Base-by-base conservation (phyloP, 2,888 invertebrate species). In the Spialia ferax region DNA sequence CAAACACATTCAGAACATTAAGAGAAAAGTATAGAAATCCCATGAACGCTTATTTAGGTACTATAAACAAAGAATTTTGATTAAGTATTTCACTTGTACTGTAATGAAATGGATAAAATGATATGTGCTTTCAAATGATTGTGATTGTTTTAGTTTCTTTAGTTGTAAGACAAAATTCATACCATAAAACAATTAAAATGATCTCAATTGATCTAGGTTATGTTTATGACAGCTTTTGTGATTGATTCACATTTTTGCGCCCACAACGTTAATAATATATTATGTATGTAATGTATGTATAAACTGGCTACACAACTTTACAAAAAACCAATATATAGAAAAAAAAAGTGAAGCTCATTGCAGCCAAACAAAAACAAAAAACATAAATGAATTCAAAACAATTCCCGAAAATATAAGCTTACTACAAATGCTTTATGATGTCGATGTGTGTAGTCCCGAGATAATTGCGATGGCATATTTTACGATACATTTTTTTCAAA, bases 21-120 rank as follows among this genome's bases (percentile, higher is more conserved):
- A 38, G 13, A 13, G 11, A 38, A 38, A 29, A 29, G 29, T n/a
- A n/a, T n/a, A n/a, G n/a, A n/a, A 35, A 35, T 11, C 45, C 45
- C 45, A 45, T 45, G 45, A 8, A 64, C 23, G 50, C 48, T 64
- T 57, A 57, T 38, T 57, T 6, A 26, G n/a, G n/a, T 18, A 68
- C 67, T 62, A 56, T 38, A 67, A 62, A 56, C 62, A 15, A 55
- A 68, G 10, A 11, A 62, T 26, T n/a, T 29, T 10, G 20, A 29
- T 5, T 26, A 26, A 32, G 11, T 15, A 50, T 7, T 45, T 1
- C 10, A 10, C 15, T 45, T 1, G 42, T 13, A 15, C 15, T 68
- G 57, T 11, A 62, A 23, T 62, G 22, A 15, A 50, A 60, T 52
- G 52, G 52, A 22, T 35, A 11, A 26, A 18, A 52, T 52, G 52